Base-by-base conservation (phyloP, 2,113 vertebrate species). In the Fukomys damarensis region DNA sequence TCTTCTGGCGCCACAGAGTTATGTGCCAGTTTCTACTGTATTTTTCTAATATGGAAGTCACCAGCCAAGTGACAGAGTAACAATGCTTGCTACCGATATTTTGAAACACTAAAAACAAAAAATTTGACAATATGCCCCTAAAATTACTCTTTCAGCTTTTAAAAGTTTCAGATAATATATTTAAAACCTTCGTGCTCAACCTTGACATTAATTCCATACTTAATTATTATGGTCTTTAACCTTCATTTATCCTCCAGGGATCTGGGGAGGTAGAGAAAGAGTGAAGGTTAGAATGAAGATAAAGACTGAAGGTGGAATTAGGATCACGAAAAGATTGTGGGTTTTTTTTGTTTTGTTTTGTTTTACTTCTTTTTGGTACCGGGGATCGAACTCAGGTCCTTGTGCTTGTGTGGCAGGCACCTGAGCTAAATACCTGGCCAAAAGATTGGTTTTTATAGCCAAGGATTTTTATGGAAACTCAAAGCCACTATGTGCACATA, bases 41-140 rank as follows among this genome's bases (percentile, higher is more conserved):
- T 12, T 24, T 32, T 77, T 52, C 63, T 56, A 49, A 20, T 41
- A 14, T 19, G 30, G 93, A 49, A 17, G 14, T 66, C 30, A 86
- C 17, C 7, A 22, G 32, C 22, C 56, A 30, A 66, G 41, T 61
- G 28, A 52, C 52, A 91, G 66, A 72, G 52, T 38, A 32, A 52
- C 61, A 41, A 8, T 89, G 91, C 19, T 91, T 77, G 10, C 41
- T 79, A 35, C 22, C 30, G 56, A 52, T 52, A 74, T 84, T 65
- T 84, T 85, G 74, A 96, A 91, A 94, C 46, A 84, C n/a, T 17
- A 49, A 80, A 90, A 88, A 61, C 14, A 88, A 94, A 86, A 43
- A 14, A 70, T 63, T 88, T 92, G 54, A 86, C 70, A 79, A 83
- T 81, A n/a, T 7, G 46, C 46, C 11, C 91, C 86, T 91, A 91